A percentile compares a stretch with the other conserved stretches of the same genome.
These are phyloP conservation scores for Acrossocheilus fasciatus DNA, from an alignment of 2,797 vertebrate species.

Conservation along the genomic window DNA sequence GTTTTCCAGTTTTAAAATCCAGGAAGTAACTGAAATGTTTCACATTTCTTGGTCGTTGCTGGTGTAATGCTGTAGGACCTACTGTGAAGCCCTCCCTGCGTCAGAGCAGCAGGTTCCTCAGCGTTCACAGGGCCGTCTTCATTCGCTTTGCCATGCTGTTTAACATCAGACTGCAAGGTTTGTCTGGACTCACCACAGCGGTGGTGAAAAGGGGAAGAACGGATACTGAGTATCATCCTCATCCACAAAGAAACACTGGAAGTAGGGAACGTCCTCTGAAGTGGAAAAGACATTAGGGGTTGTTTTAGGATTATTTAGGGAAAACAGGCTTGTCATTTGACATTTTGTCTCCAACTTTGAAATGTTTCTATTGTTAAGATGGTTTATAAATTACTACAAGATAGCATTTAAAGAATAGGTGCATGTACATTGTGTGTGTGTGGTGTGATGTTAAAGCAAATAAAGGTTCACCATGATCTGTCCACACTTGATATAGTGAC, in stretches of 20 bases:
- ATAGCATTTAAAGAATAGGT: not conserved
- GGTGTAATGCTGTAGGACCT: constrained; percentile 54
- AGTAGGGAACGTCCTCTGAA: constrained; percentile 91
- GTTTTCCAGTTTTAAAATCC: constrained; percentile 72
- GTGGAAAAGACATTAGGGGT: not conserved
- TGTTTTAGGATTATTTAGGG: not conserved
- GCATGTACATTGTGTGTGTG: not conserved
- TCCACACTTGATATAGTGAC: not conserved
- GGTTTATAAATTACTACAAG: not conserved
- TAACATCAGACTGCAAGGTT: constrained; percentile 2
- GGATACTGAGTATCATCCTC: constrained; percentile 90
- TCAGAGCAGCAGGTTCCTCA: constrained; percentile 31
- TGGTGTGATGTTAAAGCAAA: too few relatives aligned
- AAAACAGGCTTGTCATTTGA: not conserved
- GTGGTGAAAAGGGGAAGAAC: constrained; percentile 84
- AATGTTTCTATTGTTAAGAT: not conserved
- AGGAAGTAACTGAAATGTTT: constrained; percentile 54
- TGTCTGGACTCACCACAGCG: constrained; percentile 73
- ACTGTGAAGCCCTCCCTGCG: constrained; percentile 30
- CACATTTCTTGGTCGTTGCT: constrained; percentile 37
- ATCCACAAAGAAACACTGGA: constrained; percentile 96
- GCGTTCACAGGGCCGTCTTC: constrained; percentile 33
- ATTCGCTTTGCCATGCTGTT: constrained; percentile 30
- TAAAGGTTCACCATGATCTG: not conserved
- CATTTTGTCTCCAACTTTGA: not conserved